Evolutionary conservation across 2,113 vertebrate species (phyloP).

Genomic region (Nansenia antarctica): DNA sequence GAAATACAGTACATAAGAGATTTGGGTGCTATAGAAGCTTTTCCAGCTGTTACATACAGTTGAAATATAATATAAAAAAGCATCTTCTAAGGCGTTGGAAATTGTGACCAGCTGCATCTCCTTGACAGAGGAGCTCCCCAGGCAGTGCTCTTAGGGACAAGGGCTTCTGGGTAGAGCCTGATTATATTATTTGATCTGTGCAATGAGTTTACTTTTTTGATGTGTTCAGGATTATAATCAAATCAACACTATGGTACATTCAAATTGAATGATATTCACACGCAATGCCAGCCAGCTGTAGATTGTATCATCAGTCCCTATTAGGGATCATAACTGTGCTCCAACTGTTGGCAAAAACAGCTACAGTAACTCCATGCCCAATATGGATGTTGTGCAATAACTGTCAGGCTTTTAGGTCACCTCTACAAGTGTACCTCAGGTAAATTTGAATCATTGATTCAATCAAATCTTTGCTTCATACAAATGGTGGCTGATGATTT

Average conservation of each 20-base stretch:
- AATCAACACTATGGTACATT: neutral
- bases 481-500: constrained; percentile 38
- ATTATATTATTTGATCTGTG: constrained; percentile 45
- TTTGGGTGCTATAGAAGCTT: constrained; percentile 58
- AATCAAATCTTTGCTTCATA: constrained; percentile 54
- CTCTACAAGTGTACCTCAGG: constrained; percentile 38
- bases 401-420: constrained; percentile 36
- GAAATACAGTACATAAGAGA: constrained; percentile 49
- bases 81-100: constrained; percentile 35
- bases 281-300: constrained; percentile 12
- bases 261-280: constrained; percentile 1
- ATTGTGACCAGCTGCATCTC: constrained; percentile 37
- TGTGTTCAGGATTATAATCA: constrained; percentile 16
- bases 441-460: constrained; percentile 57
- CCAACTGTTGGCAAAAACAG: constrained; percentile 26
- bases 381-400: constrained; percentile 36
- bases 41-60: constrained; percentile 52
- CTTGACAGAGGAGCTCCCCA: constrained; percentile 16
- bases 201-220: constrained; percentile 21
- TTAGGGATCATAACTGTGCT: constrained; percentile 25
- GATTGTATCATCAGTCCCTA: constrained; percentile 5
- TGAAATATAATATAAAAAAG: constrained; percentile 36
- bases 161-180: constrained; percentile 11
- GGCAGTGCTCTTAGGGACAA: constrained; percentile 37
- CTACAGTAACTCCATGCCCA: constrained; percentile 20